A percentile compares a stretch with the other conserved stretches of the same genome.
Evolutionary conservation across 2,113 vertebrate genomes (phyloP).

Genomic region (Strix uralensis): DNA sequence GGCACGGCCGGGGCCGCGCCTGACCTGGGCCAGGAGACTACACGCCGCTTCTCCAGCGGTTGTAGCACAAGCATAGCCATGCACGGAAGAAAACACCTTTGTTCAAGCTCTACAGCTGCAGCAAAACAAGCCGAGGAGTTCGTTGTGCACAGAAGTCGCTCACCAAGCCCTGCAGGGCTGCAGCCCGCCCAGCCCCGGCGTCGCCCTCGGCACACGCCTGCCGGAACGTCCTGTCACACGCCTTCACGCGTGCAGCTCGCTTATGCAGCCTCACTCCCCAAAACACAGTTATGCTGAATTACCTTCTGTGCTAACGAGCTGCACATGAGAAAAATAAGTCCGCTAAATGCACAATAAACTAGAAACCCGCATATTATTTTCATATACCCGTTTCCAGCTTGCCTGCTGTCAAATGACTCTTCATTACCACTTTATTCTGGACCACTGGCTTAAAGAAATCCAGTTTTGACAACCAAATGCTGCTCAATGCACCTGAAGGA

Average conservation of each 20-base stretch:
- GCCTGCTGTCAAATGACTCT: slow-evolving; percentile 67
- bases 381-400: slow-evolving; percentile 46
- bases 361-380: slow-evolving; percentile 52
- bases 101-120: fast-evolving
- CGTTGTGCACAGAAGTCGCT: fast-evolving
- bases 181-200: fast-evolving
- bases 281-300: not conserved
- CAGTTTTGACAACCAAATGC: slow-evolving; percentile 10
- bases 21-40: fast-evolving
- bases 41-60: fast-evolving
- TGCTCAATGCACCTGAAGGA: slow-evolving; percentile 36
- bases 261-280: not conserved
- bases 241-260: fast-evolving
- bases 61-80: fast-evolving
- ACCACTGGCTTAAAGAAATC: slow-evolving; percentile 71
- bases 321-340: not conserved
- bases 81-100: fast-evolving
- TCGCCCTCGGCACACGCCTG: not conserved
- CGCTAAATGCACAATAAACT: slow-evolving; percentile 23
- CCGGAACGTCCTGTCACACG: fast-evolving
- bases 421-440: slow-evolving; percentile 73
- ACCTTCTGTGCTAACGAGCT: not conserved
- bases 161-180: fast-evolving
- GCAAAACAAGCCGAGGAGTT: fast-evolving
- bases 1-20: fast-evolving